These are phyloP conservation scores for Hirtodrosophila histrioides DNA, from an alignment of 2,888 invertebrate species.

Conservation along the genomic window DNA sequence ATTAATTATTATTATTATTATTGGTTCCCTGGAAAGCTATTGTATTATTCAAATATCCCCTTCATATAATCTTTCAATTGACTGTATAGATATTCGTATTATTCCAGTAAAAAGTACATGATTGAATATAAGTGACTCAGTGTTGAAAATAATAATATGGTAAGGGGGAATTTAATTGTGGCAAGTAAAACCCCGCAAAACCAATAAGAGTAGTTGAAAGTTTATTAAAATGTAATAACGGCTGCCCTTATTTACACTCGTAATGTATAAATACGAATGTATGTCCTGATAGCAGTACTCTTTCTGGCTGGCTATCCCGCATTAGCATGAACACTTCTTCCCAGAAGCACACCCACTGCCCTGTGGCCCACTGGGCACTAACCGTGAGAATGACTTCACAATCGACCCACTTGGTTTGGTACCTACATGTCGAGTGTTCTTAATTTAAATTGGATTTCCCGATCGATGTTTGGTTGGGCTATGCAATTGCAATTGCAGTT, in stretches of 20 bases:
- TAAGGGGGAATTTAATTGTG: background rate
- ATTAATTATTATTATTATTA: too few species aligned
- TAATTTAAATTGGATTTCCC: slow-evolving; percentile 78
- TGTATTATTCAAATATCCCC: too few species aligned
- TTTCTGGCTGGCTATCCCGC: slow-evolving; percentile 36
- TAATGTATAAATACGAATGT: background rate
- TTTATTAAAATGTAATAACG: slow-evolving; percentile 4
- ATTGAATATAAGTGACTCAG: background rate
- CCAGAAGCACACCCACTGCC: slow-evolving; percentile 37
- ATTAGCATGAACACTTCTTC: slow-evolving; percentile 22
- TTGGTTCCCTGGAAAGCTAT: too few species aligned
- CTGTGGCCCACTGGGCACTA: slow-evolving; percentile 29
- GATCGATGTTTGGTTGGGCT: slow-evolving; percentile 49
- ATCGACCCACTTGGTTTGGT: slow-evolving; percentile 38
- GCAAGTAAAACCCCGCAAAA: background rate
- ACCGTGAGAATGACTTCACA: slow-evolving; percentile 55
- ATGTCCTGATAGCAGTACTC: slow-evolving; percentile 3
- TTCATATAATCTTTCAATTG: too few species aligned
- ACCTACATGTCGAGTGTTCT: slow-evolving; percentile 55
- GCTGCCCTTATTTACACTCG: slow-evolving; percentile 25
- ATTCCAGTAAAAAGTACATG: background rate
- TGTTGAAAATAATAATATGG: background rate
- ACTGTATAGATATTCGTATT: too few species aligned
- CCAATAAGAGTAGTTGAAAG: background rate
- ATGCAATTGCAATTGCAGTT: slow-evolving; percentile 46